These are phyloP conservation scores for Atrichornis clamosus DNA, from an alignment of 2,113 vertebrate genomes.

Conservation along the genomic window DNA sequence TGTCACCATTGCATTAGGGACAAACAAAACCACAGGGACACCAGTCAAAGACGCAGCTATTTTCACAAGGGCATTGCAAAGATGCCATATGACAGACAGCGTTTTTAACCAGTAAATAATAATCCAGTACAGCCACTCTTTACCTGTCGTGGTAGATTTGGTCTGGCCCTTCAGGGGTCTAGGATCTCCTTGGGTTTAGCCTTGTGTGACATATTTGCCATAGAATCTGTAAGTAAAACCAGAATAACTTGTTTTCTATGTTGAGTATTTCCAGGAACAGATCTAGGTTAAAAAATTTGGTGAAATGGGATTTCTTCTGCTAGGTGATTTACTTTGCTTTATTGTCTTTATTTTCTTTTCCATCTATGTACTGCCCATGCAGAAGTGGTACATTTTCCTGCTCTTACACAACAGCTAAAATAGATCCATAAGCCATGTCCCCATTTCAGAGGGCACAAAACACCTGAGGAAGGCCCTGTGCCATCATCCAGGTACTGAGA, in stretches of 20 bases:
- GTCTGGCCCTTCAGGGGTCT: not conserved
- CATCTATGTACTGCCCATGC: not conserved
- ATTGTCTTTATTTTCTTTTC: not conserved
- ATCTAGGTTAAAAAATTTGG: not conserved
- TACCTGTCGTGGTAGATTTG: not conserved
- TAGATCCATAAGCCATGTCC: not conserved
- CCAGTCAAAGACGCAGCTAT: not conserved
- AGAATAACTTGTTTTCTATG: not conserved
- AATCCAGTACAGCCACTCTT: not conserved
- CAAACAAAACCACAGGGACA: not conserved
- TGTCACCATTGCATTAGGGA: not conserved
- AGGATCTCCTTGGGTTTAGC: not conserved
- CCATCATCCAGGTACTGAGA: not conserved
- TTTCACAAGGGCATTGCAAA: not conserved
- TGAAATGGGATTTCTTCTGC: not conserved
- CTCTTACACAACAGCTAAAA: not conserved
- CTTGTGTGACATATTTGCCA: not conserved
- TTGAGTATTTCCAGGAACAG: not conserved
- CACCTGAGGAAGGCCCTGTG: not conserved
- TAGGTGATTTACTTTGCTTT: not conserved
- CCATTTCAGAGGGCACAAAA: not conserved
- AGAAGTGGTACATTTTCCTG: not conserved
- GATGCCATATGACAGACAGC: not conserved
- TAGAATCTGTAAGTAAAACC: not conserved
- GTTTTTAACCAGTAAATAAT: not conserved